phyloP scores from a whole-genome alignment of 2,113 vertebrate genomes.

The Myotis yumanensis region DNA sequence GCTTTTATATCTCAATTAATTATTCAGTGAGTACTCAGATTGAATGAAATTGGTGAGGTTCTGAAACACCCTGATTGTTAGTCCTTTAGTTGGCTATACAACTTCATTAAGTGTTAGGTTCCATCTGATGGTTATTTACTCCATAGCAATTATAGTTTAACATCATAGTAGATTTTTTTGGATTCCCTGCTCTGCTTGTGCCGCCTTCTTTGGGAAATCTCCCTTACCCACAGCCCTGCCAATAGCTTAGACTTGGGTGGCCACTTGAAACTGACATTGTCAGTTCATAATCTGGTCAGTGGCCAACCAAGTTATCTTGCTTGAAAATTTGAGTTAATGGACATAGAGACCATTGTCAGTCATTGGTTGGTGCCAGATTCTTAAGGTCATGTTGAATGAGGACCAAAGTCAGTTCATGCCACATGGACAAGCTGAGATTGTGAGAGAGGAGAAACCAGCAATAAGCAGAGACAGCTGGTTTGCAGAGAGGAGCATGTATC shows the following conservation, averaged over 20 bases:
- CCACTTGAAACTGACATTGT: neutral
- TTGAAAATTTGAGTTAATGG: neutral
- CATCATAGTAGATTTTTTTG: neutral
- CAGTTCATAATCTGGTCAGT: neutral
- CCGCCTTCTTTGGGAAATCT: neutral
- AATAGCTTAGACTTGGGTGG: neutral
- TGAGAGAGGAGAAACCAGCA: neutral
- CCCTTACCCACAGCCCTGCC: neutral
- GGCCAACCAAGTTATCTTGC: neutral
- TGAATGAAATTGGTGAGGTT: neutral
- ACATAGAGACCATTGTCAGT: neutral
- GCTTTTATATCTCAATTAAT: neutral
- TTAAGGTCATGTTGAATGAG: neutral
- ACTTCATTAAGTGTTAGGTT: neutral
- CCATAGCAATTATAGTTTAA: neutral
- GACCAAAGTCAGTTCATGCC: neutral
- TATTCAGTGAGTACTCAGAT: neutral
- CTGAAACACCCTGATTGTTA: neutral
- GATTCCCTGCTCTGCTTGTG: neutral
- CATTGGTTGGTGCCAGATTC: neutral
- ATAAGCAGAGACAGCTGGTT: neutral
- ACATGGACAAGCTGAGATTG: neutral
- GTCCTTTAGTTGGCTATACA: neutral
- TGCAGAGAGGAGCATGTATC: neutral
- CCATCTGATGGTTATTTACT: conserved; percentile 29